Conservation (phyloP, 1,140 invertebrate genomes). For the Drosophila pallidifrons region DNA sequence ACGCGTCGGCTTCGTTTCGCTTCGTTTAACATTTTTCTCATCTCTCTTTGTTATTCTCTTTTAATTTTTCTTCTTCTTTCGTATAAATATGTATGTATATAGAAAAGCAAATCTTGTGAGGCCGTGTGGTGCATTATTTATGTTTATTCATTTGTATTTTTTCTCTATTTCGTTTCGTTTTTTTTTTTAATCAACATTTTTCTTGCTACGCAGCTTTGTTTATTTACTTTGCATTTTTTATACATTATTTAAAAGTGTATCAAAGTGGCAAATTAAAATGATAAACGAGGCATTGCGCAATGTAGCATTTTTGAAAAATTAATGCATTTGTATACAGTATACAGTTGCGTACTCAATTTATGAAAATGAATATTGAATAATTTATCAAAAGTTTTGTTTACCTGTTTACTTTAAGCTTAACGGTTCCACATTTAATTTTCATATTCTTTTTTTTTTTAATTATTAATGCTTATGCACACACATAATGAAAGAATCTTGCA, state of each 20-base stretch:
- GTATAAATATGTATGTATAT: constrained; percentile 70
- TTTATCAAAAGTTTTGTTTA: background rate
- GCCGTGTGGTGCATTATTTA: constrained; percentile 39
- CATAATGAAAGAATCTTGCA: no score
- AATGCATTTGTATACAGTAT: constrained; percentile 4
- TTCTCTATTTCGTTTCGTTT: background rate
- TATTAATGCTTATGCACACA: background rate
- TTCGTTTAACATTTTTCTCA: constrained; percentile 27
- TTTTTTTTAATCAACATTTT: constrained; percentile 53
- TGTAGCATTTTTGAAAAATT: constrained; percentile 7
- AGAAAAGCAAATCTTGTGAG: constrained; percentile 19
- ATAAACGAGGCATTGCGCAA: constrained; percentile 21
- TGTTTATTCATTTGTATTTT: constrained; percentile 32
- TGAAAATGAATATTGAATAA: background rate
- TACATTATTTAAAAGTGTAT: constrained; percentile 40
- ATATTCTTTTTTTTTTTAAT: background rate
- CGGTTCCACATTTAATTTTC: background rate
- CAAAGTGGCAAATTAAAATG: constrained; percentile 45
- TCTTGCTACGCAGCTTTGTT: constrained; percentile 26
- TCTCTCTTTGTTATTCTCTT: constrained; percentile 1
- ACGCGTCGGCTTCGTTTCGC: constrained; percentile 20
- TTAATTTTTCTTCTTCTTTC: constrained; percentile 14
- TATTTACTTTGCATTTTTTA: constrained; percentile 49
- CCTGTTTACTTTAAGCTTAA: background rate
- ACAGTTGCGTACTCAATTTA: background rate